These are phyloP conservation scores for Drosophila micromelanica DNA, from an alignment of 1,140 invertebrate species.

Conservation along the genomic window DNA sequence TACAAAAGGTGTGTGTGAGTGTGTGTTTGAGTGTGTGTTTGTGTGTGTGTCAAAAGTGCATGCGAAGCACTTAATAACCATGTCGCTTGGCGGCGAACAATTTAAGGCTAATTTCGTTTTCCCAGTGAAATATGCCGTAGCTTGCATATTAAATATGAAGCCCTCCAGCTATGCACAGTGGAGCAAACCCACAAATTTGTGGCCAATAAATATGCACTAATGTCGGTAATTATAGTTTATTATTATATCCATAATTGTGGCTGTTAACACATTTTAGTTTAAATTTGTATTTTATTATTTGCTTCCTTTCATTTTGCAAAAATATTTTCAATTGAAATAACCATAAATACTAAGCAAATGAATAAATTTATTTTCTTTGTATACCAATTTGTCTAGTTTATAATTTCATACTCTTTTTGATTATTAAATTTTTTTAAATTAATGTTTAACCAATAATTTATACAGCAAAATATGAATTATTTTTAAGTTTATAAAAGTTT, in stretches of 20 bases:
- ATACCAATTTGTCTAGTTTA: no score
- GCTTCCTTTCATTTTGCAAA: no score
- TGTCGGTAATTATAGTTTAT: background rate
- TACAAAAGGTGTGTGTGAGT: background rate
- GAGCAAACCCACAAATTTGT: background rate
- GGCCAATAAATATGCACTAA: background rate
- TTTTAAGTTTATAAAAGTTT: no score
- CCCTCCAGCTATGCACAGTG: conserved; percentile 41
- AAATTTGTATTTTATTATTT: no score
- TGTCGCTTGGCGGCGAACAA: conserved; percentile 55
- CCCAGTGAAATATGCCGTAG: conserved; percentile 61
- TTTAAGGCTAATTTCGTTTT: conserved; percentile 74
- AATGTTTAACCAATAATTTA: no score
- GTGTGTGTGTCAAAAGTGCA: conserved; percentile 30
- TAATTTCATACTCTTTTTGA: no score
- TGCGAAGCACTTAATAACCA: conserved; percentile 68
- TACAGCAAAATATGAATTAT: no score
- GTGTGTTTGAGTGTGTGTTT: conserved; percentile 5
- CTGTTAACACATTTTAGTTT: no score
- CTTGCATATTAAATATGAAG: conserved; percentile 68
- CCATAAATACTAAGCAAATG: no score
- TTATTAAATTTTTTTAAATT: no score
- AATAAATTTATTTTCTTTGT: no score
- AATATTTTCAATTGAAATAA: no score
- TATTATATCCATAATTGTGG: background rate